Evolutionary conservation across 2,797 vertebrate genomes (phyloP).

Genomic region (Podarcis lilfordi): DNA sequence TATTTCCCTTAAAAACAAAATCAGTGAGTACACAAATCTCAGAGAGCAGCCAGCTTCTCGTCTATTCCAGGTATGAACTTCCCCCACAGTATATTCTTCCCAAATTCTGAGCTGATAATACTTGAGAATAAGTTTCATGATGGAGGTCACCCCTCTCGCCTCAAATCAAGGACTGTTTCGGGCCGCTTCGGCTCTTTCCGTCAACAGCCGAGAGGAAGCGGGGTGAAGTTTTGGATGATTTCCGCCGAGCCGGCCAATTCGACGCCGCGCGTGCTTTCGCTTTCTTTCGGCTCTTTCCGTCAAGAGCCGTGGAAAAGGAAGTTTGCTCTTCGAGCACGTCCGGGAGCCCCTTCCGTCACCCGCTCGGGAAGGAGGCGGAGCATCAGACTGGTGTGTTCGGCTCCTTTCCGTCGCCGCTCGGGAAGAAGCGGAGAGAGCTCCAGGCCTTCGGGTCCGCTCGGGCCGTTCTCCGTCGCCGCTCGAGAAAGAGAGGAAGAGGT

Average conservation of each 20-base stretch:
- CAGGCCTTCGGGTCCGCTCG: background rate
- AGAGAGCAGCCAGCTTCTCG: too few species aligned
- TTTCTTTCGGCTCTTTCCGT: background rate
- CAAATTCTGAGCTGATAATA: background rate
- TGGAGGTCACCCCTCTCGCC: background rate
- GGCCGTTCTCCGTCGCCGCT: background rate
- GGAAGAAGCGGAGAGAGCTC: background rate
- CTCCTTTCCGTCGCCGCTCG: background rate
- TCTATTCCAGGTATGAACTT: background rate
- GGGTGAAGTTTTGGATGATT: too few species aligned
- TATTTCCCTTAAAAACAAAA: too few species aligned
- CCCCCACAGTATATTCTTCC: background rate
- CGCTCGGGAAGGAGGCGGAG: background rate
- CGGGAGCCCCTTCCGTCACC: background rate
- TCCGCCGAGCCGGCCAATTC: background rate
- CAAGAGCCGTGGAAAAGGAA: background rate
- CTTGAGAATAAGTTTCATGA: background rate
- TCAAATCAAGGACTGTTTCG: background rate
- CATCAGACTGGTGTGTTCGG: background rate
- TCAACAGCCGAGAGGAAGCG: background rate
- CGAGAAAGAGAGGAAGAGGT: background rate
- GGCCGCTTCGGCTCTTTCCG: conserved; percentile 10
- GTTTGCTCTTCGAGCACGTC: background rate
- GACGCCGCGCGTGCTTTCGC: background rate
- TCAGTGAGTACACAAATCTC: too few species aligned